A percentile compares a stretch with the other conserved stretches of the same genome.
Conservation (phyloP, 2,797 vertebrate species). For the Potorous gilbertii region DNA sequence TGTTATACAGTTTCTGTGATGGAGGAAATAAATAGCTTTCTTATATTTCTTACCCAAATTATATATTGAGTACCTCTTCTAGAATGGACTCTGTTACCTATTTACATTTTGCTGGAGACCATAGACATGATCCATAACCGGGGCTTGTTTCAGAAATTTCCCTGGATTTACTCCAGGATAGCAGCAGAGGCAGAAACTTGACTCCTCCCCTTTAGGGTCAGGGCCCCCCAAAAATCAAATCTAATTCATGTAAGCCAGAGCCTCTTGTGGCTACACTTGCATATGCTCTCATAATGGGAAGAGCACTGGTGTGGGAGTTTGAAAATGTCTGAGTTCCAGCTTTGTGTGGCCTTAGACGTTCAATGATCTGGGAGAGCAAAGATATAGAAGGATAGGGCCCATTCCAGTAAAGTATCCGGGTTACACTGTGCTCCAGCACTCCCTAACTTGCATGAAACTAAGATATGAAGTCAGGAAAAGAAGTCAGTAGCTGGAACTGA, state of each 20-base stretch:
- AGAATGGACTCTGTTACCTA: not conserved
- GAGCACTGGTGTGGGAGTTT: not conserved
- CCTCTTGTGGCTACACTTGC: not conserved
- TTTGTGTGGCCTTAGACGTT: not conserved
- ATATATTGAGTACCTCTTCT: not conserved
- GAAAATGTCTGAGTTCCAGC: not conserved
- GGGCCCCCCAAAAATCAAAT: not conserved
- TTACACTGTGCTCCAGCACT: not conserved
- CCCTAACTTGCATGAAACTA: not conserved
- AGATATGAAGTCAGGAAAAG: not conserved
- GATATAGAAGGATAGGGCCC: not conserved
- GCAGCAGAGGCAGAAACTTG: not conserved
- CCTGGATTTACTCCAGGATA: not conserved
- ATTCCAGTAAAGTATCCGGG: not conserved
- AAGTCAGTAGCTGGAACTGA: not conserved
- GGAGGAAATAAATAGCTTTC: not conserved
- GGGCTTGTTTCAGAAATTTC: not conserved
- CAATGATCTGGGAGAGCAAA: not conserved
- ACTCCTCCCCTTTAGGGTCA: not conserved
- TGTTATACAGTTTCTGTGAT: not conserved
- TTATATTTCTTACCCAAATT: not conserved
- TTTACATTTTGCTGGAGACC: not conserved
- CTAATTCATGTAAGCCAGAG: not conserved
- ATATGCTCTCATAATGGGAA: not conserved
- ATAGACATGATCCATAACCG: not conserved